phyloP scores from a whole-genome alignment of 2,888 invertebrate species.

The Deilephila elpenor region DNA sequence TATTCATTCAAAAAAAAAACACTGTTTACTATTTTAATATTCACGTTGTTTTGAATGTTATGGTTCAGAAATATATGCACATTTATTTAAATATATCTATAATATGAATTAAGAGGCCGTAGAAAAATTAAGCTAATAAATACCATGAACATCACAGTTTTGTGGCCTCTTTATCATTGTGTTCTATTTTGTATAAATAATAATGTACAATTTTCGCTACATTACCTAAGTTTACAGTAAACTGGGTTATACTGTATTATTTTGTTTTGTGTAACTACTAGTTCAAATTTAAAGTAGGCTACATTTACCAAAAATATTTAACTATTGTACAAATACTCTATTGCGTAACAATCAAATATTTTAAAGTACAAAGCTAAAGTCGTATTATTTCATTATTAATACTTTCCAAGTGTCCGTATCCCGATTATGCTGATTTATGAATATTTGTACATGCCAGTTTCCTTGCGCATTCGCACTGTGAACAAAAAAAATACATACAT shows the following conservation, averaged over 20 bases:
- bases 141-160: constrained; percentile 35
- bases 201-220: constrained; percentile 43
- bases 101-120: not conserved
- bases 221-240: constrained; percentile 32
- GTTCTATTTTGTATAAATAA: constrained; percentile 40
- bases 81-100: not conserved
- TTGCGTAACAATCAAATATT: constrained; percentile 23
- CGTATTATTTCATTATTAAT: constrained; percentile 42
- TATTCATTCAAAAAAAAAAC: not conserved
- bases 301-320: not conserved
- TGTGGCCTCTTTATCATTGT: not conserved
- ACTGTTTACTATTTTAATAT: not conserved
- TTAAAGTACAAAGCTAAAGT: constrained; percentile 34
- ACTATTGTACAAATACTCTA: constrained; percentile 12
- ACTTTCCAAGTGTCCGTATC: constrained; percentile 44
- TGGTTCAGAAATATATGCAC: not conserved
- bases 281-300: not conserved
- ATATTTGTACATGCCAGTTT: constrained; percentile 81
- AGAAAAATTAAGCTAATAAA: constrained; percentile 30
- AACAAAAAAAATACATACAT: constrained; percentile 49
- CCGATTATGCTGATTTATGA: constrained; percentile 54
- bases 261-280: constrained; percentile 36
- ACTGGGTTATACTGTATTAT: constrained; percentile 56
- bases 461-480: constrained; percentile 82
- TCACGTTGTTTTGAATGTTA: not conserved